Evolutionary conservation across 2,797 vertebrate species (phyloP), one percentile per base, ranked within the genome.

Genomic region (Chrosomus eos): DNA sequence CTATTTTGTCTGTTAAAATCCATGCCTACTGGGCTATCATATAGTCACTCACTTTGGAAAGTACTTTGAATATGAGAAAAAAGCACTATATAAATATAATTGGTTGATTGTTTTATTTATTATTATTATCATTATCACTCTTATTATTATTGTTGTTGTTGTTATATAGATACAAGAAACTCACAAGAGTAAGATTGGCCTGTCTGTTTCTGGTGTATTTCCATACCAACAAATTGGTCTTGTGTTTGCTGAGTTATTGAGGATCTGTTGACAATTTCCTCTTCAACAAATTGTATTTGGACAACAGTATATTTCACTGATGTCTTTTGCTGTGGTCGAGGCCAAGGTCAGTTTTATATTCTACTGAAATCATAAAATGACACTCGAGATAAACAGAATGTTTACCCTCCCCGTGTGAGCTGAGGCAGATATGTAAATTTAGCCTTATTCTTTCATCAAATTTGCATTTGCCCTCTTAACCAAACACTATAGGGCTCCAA

Each of bases 301-400:
- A 96, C 96, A 97, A 96, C 94, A 95, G 92, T 95, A 95, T 94
- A 97, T 97, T 97, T 97, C 95, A 94, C 96, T 95, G 95, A 93
- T 92, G 93, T 96, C 96, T 96, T 96, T 96, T 94, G 96, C 96
- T 94, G 94, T 90, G 94, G 94, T 95, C 94, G 94, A 95, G 88
- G 95, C 96, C 97, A 99, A 99, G 97, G 97, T 98, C 97, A 96
- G 96, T 97, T 97, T 98, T 98, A 98, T 97, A 97, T 99, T 99
- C 95, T 94, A 92, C 95, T 94, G 95, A 98, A 99, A 99, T 99
- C 97, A 98, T 99, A 97, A 98, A 98, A 97, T 96, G 97, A 98
- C 98, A 98, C 98, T 99, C 96, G 97, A 99, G 98, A 99, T 99
- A 99, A 99, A 99, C 98, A 99, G 97, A 99, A 97, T 99, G 97